Conservation (phyloP, 2,888 invertebrate species). For the Dicyrtomina minuta region DNA sequence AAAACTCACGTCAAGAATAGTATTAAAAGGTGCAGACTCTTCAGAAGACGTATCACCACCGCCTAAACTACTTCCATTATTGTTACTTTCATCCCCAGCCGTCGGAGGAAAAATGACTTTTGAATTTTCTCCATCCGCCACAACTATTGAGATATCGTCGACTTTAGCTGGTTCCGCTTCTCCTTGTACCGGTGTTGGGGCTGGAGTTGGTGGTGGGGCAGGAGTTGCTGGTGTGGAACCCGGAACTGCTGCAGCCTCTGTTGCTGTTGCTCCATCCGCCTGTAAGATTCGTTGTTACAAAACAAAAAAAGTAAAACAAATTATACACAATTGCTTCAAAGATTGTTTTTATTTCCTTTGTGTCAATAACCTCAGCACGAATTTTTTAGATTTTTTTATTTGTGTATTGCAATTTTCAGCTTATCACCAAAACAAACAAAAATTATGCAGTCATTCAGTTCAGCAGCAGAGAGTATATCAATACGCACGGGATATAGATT, state of each 20-base stretch:
- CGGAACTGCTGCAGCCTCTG: neutral
- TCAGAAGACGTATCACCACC: neutral
- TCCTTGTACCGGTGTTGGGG: neutral
- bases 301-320: neutral
- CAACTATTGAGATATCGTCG: constrained; percentile 13
- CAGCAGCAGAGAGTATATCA: too few species aligned
- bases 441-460: too few species aligned
- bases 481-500: too few species aligned
- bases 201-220: too few species aligned
- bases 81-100: constrained; percentile 2
- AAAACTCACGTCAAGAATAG: constrained; percentile 30
- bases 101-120: too few species aligned
- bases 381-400: too few species aligned
- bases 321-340: neutral
- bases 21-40: constrained; percentile 33
- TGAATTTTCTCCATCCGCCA: constrained; percentile 7
- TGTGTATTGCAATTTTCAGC: too few species aligned
- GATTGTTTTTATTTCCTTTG: too few species aligned
- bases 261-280: neutral
- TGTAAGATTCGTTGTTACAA: neutral
- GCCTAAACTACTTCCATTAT: neutral
- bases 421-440: too few species aligned
- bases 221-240: neutral
- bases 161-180: neutral
- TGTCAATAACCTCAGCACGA: too few species aligned